Base-by-base conservation (phyloP, 1,140 invertebrate species). In the Solenopsis invicta region DNA sequence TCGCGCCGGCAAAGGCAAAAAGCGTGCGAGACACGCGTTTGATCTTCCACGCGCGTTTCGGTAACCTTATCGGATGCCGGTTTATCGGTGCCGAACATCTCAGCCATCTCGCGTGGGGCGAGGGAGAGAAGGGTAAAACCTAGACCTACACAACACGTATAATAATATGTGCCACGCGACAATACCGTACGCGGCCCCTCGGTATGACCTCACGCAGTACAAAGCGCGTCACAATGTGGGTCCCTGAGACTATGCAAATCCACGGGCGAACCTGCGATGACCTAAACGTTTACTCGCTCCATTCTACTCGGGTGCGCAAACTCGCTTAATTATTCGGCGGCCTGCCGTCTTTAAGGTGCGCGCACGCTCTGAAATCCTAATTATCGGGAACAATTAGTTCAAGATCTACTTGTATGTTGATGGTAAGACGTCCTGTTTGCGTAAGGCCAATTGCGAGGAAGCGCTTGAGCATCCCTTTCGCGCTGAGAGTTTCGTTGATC, bases 151-250 rank as follows among this genome's bases (percentile, higher is more conserved):
- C 89, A 91, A 91, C 86, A 67, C 59, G 76, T 84, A 87, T 45
- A 69, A 90, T 87, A 92, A 92, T 91, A 78, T 61, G 72, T 89
- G 85, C 56, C 54, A 82, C 74, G 76, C 50, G 71, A 86, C 76
- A 91, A 91, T 89, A 81, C 45, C 64, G 41, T 24, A 6, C 74
- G 50, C 41, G 67, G 34, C 50, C n/a, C 18, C 67, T 24, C n/a
- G 8, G 21, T 61, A 34, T 89, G 93, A 94, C 92, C 93, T 92
- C 88, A 75, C 71, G 66, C 16, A 16, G 74, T 78, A 94, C 91
- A 94, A 94, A 92, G 87, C 89, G 87, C 78, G 85, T 80, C 90
- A 90, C 91, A 92, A 92, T 93, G 85, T 90, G 82, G 89, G 81
- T 88, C 67, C 88, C 64, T 77, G 72, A 89, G 71, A 66, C 85